Evolutionary conservation across 2,113 vertebrate species (phyloP).

Genomic region (Taurulus bubalis): DNA sequence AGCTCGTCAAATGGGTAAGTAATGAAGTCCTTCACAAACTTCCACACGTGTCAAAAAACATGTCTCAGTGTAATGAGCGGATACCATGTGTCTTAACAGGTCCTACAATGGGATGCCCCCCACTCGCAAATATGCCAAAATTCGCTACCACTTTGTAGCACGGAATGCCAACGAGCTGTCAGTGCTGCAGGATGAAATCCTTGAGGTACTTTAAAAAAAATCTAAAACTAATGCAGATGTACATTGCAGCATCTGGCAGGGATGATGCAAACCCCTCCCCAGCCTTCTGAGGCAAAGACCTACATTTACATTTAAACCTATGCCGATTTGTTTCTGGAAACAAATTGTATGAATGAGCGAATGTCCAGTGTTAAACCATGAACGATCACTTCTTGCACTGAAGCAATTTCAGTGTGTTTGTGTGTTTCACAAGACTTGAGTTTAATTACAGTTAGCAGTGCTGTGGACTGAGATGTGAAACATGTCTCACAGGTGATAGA

Average conservation of each 20-base stretch:
- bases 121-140: constrained; percentile 88
- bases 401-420: neutral
- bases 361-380: neutral
- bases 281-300: neutral
- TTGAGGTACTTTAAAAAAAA: constrained; percentile 91
- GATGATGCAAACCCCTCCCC: neutral
- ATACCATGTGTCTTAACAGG: constrained; percentile 72
- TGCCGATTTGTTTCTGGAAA: neutral
- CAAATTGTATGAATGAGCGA: neutral
- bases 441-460: neutral
- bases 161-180: constrained; percentile 94
- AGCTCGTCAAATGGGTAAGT: constrained; percentile 85
- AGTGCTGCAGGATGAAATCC: constrained; percentile 92
- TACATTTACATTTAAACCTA: neutral
- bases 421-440: neutral
- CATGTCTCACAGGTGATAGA: constrained; percentile 88
- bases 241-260: neutral
- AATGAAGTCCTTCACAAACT: neutral
- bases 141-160: constrained; percentile 93
- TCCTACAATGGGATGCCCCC: constrained; percentile 80
- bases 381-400: neutral
- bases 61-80: neutral
- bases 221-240: constrained; percentile 5
- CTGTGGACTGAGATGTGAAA: constrained; percentile 21
- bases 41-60: neutral